Percentiles rank a stretch among this genome's conserved stretches.
Evolutionary conservation across 2,113 vertebrate genomes (phyloP).

Genomic region (Parus major): DNA sequence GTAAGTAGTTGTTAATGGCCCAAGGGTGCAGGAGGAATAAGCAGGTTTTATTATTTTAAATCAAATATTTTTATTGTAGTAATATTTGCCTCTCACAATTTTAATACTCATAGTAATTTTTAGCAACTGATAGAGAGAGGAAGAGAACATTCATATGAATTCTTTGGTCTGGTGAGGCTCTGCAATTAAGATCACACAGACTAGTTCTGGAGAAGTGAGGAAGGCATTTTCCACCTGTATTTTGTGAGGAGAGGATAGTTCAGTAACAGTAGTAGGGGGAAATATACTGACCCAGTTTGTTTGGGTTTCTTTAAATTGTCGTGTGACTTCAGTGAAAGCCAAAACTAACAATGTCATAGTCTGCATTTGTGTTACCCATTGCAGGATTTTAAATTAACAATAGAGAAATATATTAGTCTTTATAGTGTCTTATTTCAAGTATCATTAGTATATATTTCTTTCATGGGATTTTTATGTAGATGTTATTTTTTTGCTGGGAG

Average conservation of each 20-base stretch:
- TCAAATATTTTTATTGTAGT: not conserved
- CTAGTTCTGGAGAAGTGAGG: not conserved
- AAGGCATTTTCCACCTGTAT: not conserved
- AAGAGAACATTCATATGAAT: not conserved
- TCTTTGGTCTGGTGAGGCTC: not conserved
- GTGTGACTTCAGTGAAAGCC: not conserved
- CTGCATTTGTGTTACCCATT: not conserved
- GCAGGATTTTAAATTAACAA: not conserved
- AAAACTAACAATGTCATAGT: not conserved
- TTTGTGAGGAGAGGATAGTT: not conserved
- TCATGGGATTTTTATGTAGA: not conserved
- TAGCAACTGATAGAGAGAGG: not conserved
- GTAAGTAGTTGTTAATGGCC: not conserved
- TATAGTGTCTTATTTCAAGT: not conserved
- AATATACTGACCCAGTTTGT: not conserved
- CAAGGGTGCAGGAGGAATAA: not conserved
- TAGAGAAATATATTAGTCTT: not conserved
- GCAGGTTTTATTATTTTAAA: not conserved
- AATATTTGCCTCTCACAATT: not conserved
- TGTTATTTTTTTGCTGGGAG: not conserved
- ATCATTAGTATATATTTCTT: not conserved
- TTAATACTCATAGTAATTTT: not conserved
- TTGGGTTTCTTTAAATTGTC: not conserved
- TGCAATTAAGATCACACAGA: not conserved
- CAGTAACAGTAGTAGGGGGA: not conserved